Evolutionary conservation across 35 echinoderm and acorn worm species (phyloP), one percentile per base, ranked within the genome.

Genomic region (Ophiothrix spiculata): DNA sequence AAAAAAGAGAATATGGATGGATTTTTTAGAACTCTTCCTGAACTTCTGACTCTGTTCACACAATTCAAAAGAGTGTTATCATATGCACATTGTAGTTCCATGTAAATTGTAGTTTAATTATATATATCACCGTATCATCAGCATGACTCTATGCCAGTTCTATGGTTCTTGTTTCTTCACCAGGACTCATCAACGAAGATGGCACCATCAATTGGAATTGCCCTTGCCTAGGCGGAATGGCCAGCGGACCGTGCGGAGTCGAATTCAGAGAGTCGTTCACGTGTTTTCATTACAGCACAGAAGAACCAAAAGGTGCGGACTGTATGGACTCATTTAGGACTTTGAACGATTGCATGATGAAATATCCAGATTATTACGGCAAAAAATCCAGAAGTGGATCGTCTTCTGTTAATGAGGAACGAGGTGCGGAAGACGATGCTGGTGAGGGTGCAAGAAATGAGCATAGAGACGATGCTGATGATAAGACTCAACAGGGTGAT

Each of bases 161-260:
- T 10, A 49, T 49, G 6, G 4, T 12, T n/a, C 3, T n/a, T 54
- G 8, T 54, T 0, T 85, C 36, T 64, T 64, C 16, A 46, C 31
- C 88, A 98, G 95, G 95, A 56, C 76, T 98, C 16, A 98, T 98
- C 40, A 81, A 93, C 35, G 79, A 88, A 39, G 90, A 93, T 56
- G 95, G 95, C 36, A 91, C 91, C n/a, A 98, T 98, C 85, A 98
- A 98, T 80, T 98, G 95, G 95, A 93, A 87, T 37, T 98, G 95
- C 87, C 95, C 95, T 3, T 98, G 95, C 78, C 85, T 98, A 13
- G 95, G 95, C 60, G 95, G 95, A 0, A 98, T 98, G 95, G 88
- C 95, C 4, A 98, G 91, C 41, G 95, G 95, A n/a, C 95, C 95
- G 0, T 98, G 95, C 32, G 91, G 91, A 32, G 85, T 90, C 29